Conservation (phyloP, 1,140 invertebrate genomes). For the Aphis gossypii region DNA sequence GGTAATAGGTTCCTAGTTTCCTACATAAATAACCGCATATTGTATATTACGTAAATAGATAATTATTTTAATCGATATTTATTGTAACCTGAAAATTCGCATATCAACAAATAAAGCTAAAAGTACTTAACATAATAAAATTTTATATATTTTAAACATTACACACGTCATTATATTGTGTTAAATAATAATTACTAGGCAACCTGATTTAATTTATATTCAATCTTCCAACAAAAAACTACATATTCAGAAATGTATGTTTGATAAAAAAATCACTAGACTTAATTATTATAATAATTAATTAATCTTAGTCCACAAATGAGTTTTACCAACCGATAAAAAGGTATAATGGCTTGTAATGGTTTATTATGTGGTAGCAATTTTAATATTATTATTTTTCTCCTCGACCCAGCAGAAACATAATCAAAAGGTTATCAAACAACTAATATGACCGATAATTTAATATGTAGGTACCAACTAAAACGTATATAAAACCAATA, state of each 20-base stretch:
- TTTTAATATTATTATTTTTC: conserved; percentile 2
- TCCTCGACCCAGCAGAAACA: background rate
- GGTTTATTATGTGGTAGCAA: background rate
- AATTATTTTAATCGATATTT: background rate
- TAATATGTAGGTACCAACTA: background rate
- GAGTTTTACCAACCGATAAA: background rate
- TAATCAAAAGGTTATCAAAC: conserved; percentile 34
- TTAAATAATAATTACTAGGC: background rate
- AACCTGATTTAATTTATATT: background rate
- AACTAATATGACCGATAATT: background rate
- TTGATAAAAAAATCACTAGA: background rate
- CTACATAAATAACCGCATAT: too few species aligned
- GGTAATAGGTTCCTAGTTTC: background rate
- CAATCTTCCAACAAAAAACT: background rate
- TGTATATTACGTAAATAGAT: background rate
- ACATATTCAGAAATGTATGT: background rate
- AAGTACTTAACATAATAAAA: background rate
- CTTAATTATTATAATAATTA: background rate
- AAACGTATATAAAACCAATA: background rate
- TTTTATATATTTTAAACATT: too few species aligned
- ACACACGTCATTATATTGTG: background rate
- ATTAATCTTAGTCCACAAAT: conserved; percentile 10
- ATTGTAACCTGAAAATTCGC: background rate
- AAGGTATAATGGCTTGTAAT: background rate
- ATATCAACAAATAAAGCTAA: background rate